Conservation (phyloP, 2,797 vertebrate species). For the Gila robusta region DNA sequence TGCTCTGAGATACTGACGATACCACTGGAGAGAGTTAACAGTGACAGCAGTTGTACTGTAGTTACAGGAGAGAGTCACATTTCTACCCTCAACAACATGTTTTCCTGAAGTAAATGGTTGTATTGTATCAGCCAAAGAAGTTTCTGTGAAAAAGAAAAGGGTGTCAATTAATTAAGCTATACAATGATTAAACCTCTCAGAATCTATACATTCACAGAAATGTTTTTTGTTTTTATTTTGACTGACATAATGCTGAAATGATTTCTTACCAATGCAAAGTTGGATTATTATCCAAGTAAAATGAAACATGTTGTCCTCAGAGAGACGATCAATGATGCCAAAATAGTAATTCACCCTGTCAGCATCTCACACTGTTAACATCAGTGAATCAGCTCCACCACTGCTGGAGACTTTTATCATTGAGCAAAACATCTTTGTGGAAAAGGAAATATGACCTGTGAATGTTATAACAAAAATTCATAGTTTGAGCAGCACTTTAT, state of each 20-base stretch:
- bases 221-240: background rate
- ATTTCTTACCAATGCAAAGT: background rate
- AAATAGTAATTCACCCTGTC: too few species aligned
- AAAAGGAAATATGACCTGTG: too few species aligned
- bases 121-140: background rate
- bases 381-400: too few species aligned
- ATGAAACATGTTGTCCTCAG: background rate
- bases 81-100: background rate
- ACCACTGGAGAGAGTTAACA: constrained; percentile 28
- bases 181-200: background rate
- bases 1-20: background rate
- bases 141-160: background rate
- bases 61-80: constrained; percentile 14
- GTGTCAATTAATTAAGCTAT: too few species aligned
- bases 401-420: too few species aligned
- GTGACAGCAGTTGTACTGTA: background rate
- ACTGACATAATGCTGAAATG: background rate
- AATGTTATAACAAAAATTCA: too few species aligned
- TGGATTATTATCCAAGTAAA: background rate
- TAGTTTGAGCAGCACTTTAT: too few species aligned
- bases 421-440: too few species aligned
- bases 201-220: too few species aligned
- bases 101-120: background rate
- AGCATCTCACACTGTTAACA: too few species aligned
- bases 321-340: background rate